Conservation (phyloP, 2,888 invertebrate species). For the Aphidius colemani region DNA sequence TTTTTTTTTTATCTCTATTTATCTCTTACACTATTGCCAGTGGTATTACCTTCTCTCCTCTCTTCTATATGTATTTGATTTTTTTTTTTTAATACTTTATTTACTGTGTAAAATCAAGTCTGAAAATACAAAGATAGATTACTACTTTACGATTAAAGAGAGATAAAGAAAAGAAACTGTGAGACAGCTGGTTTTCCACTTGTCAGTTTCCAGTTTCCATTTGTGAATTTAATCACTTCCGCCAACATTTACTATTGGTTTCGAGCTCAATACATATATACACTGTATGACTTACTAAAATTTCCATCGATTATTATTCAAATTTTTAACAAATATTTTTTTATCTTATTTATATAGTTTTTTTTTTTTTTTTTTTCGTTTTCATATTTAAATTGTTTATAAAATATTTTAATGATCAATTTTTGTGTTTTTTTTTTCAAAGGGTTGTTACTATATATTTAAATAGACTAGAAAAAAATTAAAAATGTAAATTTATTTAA, state of each 20-base stretch:
- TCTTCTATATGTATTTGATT: neutral
- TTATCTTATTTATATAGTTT: too few relatives aligned
- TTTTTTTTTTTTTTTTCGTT: too few relatives aligned
- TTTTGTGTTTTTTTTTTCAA: too few relatives aligned
- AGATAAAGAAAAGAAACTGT: neutral
- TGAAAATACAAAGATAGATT: conserved; percentile 6
- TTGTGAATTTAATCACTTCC: conserved; percentile 49
- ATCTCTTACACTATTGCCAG: conserved; percentile 13
- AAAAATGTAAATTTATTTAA: too few relatives aligned
- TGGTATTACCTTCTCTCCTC: neutral
- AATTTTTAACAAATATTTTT: neutral
- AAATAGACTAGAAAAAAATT: too few relatives aligned
- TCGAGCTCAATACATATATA: neutral
- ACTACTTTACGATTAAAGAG: neutral
- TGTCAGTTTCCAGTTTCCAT: conserved; percentile 48
- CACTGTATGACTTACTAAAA: conserved; percentile 3
- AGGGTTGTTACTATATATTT: too few relatives aligned
- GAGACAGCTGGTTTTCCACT: conserved; percentile 28
- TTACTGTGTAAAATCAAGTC: neutral
- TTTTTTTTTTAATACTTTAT: neutral
- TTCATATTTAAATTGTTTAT: too few relatives aligned
- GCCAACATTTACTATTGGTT: conserved; percentile 17
- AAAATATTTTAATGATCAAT: too few relatives aligned
- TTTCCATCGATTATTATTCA: conserved; percentile 15
- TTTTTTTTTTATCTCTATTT: conserved; percentile 14